phyloP scores from a whole-genome alignment of 2,113 vertebrate species.

The Nansenia antarctica region DNA sequence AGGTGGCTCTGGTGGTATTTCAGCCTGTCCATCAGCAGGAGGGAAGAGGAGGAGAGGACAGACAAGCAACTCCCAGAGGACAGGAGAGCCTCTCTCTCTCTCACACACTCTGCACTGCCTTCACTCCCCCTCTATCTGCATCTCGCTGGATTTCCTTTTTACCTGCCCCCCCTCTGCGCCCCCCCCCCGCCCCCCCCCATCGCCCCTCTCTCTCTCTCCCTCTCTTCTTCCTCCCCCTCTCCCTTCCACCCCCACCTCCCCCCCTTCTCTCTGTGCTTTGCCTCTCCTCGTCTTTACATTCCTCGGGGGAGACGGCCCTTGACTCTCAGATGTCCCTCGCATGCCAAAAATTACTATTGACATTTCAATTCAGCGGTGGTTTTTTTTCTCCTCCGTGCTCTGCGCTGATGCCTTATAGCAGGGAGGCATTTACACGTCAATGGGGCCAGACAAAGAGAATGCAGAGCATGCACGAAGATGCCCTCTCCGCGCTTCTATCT shows the following conservation, averaged over 20 bases:
- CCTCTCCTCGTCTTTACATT: constrained; percentile 60
- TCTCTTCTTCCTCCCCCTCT: constrained; percentile 48
- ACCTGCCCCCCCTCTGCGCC: neutral
- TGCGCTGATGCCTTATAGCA: constrained; percentile 81
- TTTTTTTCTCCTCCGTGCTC: constrained; percentile 67
- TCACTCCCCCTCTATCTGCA: neutral
- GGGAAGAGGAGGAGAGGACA: constrained; percentile 35
- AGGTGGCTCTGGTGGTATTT: constrained; percentile 76
- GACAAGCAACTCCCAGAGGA: constrained; percentile 54
- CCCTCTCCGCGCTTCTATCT: constrained; percentile 38
- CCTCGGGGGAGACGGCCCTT: constrained; percentile 69
- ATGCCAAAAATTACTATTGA: constrained; percentile 91
- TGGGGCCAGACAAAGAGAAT: constrained; percentile 72
- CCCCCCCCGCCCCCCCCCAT: neutral
- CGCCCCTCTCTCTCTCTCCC: neutral
- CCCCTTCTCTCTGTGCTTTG: constrained; percentile 22
- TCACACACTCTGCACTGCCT: constrained; percentile 27
- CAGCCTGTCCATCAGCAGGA: constrained; percentile 57
- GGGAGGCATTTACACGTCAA: constrained; percentile 90
- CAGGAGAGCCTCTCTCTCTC: constrained; percentile 22
- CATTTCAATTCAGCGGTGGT: constrained; percentile 85
- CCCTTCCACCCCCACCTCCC: neutral
- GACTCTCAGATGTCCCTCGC: constrained; percentile 72
- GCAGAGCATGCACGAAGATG: constrained; percentile 62
- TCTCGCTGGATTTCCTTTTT: neutral